Percentiles rank a stretch among this genome's conserved stretches.
Conservation (phyloP, 2,888 invertebrate species). For the Plutella xylostella region DNA sequence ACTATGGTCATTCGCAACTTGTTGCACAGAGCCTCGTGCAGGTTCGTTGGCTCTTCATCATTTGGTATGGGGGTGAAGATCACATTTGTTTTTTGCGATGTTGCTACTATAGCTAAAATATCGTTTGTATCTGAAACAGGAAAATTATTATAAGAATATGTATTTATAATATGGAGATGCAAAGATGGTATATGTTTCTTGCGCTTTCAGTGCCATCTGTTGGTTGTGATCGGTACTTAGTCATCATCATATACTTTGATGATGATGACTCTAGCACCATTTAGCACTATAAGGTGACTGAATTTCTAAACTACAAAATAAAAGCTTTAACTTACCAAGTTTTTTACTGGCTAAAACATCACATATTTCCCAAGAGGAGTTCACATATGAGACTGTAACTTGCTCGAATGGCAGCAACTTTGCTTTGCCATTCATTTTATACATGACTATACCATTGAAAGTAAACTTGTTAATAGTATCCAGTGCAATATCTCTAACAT, state of each 20-base stretch:
- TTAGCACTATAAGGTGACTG: too few relatives aligned
- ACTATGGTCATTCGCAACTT: constrained; percentile 32
- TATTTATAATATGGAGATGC: not conserved
- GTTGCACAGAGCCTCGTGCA: constrained; percentile 29
- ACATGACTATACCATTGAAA: constrained; percentile 35
- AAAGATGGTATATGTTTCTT: too few relatives aligned
- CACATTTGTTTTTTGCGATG: constrained; percentile 34
- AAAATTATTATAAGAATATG: not conserved
- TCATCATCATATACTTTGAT: too few relatives aligned
- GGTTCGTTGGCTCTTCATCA: constrained; percentile 14
- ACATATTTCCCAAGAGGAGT: constrained; percentile 35
- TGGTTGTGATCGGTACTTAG: too few relatives aligned
- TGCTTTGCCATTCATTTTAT: constrained; percentile 26
- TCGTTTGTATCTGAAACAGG: constrained; percentile 29
- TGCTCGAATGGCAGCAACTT: constrained; percentile 36
- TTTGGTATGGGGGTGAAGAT: constrained; percentile 29
- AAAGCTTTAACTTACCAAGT: constrained; percentile 25
- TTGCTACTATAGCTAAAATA: constrained; percentile 35
- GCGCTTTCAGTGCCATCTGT: too few relatives aligned
- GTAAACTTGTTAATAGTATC: constrained; percentile 29
- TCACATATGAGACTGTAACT: constrained; percentile 32
- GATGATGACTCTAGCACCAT: too few relatives aligned
- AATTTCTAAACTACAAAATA: too few relatives aligned
- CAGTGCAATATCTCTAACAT: constrained; percentile 34
- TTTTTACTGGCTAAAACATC: constrained; percentile 30